These are phyloP conservation scores for Myiothlypis coronata DNA, from an alignment of 2,797 vertebrate genomes.

Conservation along the genomic window DNA sequence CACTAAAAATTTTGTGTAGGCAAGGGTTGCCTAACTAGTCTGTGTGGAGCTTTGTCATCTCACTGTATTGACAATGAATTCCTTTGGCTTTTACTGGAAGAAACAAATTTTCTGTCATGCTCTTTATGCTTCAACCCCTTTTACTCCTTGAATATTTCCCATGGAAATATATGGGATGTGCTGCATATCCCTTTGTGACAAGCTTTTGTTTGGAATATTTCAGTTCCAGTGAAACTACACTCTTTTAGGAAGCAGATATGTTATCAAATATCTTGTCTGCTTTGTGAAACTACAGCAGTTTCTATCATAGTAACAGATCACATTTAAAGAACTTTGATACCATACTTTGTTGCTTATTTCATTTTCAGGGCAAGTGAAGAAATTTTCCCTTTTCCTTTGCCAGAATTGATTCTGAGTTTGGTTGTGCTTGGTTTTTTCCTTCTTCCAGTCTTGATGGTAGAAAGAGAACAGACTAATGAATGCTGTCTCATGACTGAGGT, in stretches of 20 bases:
- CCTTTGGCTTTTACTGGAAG: not conserved
- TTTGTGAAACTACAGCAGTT: not conserved
- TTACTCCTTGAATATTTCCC: not conserved
- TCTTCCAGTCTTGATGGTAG: not conserved
- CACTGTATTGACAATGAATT: not conserved
- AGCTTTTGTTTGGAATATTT: not conserved
- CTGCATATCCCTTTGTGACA: not conserved
- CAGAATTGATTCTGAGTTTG: not conserved
- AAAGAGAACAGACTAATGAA: not conserved
- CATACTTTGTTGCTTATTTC: not conserved
- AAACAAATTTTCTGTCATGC: not conserved
- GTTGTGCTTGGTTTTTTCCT: not conserved
- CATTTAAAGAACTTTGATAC: not conserved
- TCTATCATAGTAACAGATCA: not conserved
- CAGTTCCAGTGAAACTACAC: not conserved
- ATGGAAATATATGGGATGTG: not conserved
- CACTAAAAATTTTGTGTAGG: not conserved
- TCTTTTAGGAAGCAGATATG: not conserved
- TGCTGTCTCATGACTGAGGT: not conserved
- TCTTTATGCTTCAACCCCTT: not conserved
- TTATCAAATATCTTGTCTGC: not conserved
- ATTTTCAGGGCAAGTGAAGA: not conserved
- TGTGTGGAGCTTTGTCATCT: not conserved
- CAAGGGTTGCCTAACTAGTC: not conserved
- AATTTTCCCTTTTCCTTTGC: not conserved